Conservation (phyloP, 2,113 vertebrate genomes). For the Lynx canadensis region DNA sequence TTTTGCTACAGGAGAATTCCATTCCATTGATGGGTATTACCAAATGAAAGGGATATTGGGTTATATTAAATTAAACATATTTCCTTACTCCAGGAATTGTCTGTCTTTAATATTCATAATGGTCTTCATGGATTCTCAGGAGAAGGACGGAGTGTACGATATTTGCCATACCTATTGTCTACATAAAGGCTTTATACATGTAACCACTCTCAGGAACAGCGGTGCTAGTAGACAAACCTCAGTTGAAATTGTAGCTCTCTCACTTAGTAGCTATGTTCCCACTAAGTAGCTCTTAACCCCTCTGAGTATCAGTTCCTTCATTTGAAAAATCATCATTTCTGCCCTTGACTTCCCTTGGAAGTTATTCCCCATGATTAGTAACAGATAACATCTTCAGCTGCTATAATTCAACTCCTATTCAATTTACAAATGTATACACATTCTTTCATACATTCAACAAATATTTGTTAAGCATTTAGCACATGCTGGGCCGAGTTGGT, state of each 20-base stretch:
- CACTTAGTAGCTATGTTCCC: background rate
- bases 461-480: background rate
- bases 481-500: background rate
- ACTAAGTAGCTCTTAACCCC: background rate
- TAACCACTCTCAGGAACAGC: background rate
- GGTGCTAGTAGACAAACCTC: background rate
- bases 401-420: background rate
- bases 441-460: constrained; percentile 10
- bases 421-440: background rate
- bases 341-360: background rate
- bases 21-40: background rate
- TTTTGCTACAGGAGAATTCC: background rate
- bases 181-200: background rate
- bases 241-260: background rate
- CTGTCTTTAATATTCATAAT: background rate
- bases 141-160: background rate
- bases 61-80: constrained; percentile 7
- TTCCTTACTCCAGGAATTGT: background rate
- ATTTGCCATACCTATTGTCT: background rate
- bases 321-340: constrained; percentile 7
- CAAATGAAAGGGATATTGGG: background rate
- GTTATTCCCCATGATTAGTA: background rate
- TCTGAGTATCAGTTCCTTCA: background rate
- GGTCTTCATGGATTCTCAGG: background rate
- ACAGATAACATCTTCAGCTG: background rate